Evolutionary conservation across 2,888 invertebrate species (phyloP).

Genomic region (Ophonus ardosiacus): DNA sequence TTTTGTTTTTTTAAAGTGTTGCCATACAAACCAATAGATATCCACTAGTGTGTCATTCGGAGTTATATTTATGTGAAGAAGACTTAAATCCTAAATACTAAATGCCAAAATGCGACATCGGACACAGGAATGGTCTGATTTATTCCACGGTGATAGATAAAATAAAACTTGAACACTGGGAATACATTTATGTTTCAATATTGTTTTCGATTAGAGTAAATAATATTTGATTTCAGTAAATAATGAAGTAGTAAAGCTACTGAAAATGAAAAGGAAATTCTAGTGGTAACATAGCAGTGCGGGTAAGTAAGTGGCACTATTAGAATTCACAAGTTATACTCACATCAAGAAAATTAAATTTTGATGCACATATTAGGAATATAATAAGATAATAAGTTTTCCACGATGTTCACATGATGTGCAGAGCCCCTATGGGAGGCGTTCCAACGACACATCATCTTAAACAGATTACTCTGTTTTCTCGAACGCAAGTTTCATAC

Average conservation of each 20-base stretch:
- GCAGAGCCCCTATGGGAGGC: neutral
- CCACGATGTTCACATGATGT: neutral
- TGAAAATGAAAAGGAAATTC: neutral
- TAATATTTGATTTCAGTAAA: too few species aligned
- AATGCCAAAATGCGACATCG: too few species aligned
- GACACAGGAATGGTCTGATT: too few species aligned
- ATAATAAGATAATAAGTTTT: neutral
- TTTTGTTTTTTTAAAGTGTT: too few species aligned
- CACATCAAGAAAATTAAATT: neutral
- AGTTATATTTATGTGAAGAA: too few species aligned
- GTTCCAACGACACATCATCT: constrained; percentile 45
- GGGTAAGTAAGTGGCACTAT: neutral
- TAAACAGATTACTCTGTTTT: constrained; percentile 56
- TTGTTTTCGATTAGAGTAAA: too few species aligned
- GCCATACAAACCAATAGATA: too few species aligned
- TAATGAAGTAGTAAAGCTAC: neutral
- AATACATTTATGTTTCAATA: too few species aligned
- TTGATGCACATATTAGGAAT: neutral
- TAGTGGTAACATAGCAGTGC: neutral
- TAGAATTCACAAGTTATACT: neutral
- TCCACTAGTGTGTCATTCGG: too few species aligned
- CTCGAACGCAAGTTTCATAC: constrained; percentile 53
- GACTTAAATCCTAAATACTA: too few species aligned
- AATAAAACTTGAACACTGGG: too few species aligned
- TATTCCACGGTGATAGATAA: too few species aligned